Percentiles rank a stretch among this genome's conserved stretches.
Evolutionary conservation across 2,797 vertebrate species (phyloP).

Genomic region (Crocidura indochinensis): DNA sequence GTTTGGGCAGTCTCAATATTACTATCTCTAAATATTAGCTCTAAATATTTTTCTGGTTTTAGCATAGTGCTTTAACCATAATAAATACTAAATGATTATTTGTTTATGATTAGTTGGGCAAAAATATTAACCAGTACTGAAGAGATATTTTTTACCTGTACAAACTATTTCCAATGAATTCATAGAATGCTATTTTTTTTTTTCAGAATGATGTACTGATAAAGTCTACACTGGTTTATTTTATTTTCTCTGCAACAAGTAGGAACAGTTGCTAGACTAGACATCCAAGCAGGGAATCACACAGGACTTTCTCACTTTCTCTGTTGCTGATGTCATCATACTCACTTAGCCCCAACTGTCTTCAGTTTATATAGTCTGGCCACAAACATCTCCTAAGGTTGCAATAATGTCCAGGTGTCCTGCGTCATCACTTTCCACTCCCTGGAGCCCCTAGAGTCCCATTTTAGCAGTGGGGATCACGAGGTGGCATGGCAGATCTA

Average conservation of each 20-base stretch:
- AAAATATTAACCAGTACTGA: not conserved
- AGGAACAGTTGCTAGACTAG: not conserved
- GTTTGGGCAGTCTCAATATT: not conserved
- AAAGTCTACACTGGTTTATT: not conserved
- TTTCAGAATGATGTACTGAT: not conserved
- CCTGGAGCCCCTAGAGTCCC: conserved; percentile 38
- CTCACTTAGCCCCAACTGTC: not conserved
- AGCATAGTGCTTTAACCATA: not conserved
- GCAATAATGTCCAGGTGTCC: not conserved
- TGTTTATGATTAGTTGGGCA: not conserved
- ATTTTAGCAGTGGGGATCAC: conserved; percentile 71
- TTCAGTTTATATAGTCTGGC: not conserved
- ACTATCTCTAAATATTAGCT: not conserved
- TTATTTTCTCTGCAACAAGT: not conserved
- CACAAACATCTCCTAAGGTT: conserved; percentile 19
- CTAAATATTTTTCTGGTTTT: not conserved
- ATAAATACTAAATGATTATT: not conserved
- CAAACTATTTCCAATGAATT: not conserved
- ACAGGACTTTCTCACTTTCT: not conserved
- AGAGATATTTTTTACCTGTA: not conserved
- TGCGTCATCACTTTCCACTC: conserved; percentile 73
- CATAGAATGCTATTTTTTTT: too few relatives aligned
- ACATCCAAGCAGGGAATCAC: not conserved
- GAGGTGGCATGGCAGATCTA: not conserved
- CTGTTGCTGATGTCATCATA: not conserved